phyloP scores from a whole-genome alignment of 2,113 vertebrate genomes.

The Aramus guarauna region DNA sequence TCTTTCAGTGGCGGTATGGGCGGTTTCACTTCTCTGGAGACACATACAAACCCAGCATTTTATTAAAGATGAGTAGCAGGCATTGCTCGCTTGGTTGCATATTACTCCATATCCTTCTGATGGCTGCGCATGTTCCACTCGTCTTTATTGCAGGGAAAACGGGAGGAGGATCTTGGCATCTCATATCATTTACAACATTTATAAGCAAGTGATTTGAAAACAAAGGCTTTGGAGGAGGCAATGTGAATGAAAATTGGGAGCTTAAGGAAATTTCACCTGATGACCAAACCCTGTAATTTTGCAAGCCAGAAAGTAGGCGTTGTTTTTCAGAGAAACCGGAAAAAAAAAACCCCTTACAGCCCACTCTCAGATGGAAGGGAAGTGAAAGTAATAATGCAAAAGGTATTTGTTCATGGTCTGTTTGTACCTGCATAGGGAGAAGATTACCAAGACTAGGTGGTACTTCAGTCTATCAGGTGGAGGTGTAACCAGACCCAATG shows the following conservation, averaged over 20 bases:
- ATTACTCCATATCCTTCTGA: background rate
- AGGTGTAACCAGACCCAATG: background rate
- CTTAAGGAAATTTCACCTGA: background rate
- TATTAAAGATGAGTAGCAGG: background rate
- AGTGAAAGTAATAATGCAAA: background rate
- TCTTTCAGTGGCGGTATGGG: background rate
- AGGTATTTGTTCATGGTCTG: background rate
- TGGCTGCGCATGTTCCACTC: fast-evolving
- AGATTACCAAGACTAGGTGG: background rate
- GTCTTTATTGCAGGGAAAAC: background rate
- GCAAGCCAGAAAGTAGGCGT: background rate
- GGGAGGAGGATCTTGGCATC: background rate
- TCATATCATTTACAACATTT: background rate
- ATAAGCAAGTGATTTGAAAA: background rate
- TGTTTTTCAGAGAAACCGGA: background rate
- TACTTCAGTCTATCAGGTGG: background rate
- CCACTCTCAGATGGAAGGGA: background rate
- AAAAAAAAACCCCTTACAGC: background rate
- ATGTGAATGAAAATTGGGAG: background rate
- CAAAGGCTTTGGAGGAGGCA: slow-evolving; percentile 1
- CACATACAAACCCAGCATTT: background rate
- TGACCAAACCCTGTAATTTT: slow-evolving; percentile 39
- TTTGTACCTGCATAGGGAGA: background rate
- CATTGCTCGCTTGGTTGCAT: background rate
- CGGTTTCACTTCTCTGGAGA: background rate